phyloP scores from a whole-genome alignment of 1,140 invertebrate species.

The Drosophila ohnishii region DNA sequence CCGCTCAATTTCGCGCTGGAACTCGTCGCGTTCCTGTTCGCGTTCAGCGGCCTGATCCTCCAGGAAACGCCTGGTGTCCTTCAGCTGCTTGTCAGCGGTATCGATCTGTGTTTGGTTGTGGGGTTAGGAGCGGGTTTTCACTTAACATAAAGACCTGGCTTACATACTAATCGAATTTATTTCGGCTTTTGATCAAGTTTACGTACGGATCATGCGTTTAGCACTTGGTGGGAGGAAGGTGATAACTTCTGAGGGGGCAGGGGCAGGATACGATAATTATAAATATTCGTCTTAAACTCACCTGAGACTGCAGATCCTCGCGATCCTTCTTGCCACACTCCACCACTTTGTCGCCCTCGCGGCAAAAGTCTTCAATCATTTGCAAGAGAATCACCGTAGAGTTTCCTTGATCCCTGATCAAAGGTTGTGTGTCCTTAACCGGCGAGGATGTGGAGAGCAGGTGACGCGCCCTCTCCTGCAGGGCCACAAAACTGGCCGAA shows the following conservation, averaged over 20 bases:
- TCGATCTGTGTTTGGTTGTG: slow-evolving; percentile 85
- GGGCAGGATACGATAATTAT: not conserved
- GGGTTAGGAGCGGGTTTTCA: slow-evolving; percentile 36
- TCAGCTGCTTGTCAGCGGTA: slow-evolving; percentile 90
- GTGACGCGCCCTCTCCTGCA: slow-evolving; percentile 84
- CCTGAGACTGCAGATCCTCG: slow-evolving; percentile 89
- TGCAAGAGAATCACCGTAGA: slow-evolving; percentile 83
- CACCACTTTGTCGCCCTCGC: slow-evolving; percentile 86
- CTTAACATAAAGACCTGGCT: slow-evolving; percentile 37
- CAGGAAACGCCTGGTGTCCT: slow-evolving; percentile 88
- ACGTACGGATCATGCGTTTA: slow-evolving; percentile 65
- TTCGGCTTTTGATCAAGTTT: slow-evolving; percentile 15
- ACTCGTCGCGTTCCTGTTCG: slow-evolving; percentile 91
- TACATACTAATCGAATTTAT: slow-evolving; percentile 48
- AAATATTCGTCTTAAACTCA: slow-evolving; percentile 67
- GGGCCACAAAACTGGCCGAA: slow-evolving; percentile 73
- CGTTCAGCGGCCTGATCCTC: slow-evolving; percentile 91
- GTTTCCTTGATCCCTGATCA: slow-evolving; percentile 73
- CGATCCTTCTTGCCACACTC: slow-evolving; percentile 87
- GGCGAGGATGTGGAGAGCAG: slow-evolving; percentile 79
- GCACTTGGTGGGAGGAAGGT: slow-evolving; percentile 27
- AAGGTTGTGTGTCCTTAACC: slow-evolving; percentile 69
- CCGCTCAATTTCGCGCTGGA: slow-evolving; percentile 85
- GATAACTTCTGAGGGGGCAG: slow-evolving; percentile 9
- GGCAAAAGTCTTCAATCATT: slow-evolving; percentile 86